Percentiles rank a stretch among this genome's conserved stretches.
phyloP scores from a whole-genome alignment of 2,797 vertebrate species.

The Okamejei kenojei region DNA sequence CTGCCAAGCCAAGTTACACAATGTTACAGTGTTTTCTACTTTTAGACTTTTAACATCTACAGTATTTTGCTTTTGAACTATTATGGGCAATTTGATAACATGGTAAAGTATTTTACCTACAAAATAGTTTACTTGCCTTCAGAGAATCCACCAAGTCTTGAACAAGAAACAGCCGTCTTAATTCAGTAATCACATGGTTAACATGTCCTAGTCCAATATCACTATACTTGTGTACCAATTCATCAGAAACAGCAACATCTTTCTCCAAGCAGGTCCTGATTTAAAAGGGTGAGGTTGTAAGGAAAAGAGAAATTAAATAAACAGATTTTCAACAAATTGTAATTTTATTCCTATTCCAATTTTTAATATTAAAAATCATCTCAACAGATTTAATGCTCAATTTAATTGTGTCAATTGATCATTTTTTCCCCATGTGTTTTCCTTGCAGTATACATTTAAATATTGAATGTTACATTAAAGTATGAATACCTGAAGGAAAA shows the following conservation, averaged over 20 bases:
- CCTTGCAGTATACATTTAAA: neutral
- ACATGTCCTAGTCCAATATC: conserved; percentile 69
- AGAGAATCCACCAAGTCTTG: conserved; percentile 95
- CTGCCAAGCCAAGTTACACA: conserved; percentile 82
- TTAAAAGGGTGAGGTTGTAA: neutral
- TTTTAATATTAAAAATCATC: neutral
- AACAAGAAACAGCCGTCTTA: conserved; percentile 86
- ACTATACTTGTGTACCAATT: conserved; percentile 82
- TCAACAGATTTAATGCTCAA: neutral
- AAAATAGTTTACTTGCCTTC: conserved; percentile 61
- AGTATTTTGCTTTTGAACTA: neutral
- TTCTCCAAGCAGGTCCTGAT: conserved; percentile 78
- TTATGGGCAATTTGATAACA: neutral
- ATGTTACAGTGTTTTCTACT: conserved; percentile 37
- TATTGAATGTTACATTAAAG: neutral
- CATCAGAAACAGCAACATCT: conserved; percentile 77
- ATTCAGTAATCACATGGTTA: conserved; percentile 70
- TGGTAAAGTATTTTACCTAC: too few relatives aligned
- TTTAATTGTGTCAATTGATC: neutral
- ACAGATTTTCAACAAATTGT: neutral
- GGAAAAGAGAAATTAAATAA: neutral
- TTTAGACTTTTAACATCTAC: neutral
- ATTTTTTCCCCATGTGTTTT: neutral
- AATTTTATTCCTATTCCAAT: neutral
- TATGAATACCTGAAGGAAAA: neutral